Base-by-base conservation (phyloP, 2,113 vertebrate genomes). In the Pterocles gutturalis region DNA sequence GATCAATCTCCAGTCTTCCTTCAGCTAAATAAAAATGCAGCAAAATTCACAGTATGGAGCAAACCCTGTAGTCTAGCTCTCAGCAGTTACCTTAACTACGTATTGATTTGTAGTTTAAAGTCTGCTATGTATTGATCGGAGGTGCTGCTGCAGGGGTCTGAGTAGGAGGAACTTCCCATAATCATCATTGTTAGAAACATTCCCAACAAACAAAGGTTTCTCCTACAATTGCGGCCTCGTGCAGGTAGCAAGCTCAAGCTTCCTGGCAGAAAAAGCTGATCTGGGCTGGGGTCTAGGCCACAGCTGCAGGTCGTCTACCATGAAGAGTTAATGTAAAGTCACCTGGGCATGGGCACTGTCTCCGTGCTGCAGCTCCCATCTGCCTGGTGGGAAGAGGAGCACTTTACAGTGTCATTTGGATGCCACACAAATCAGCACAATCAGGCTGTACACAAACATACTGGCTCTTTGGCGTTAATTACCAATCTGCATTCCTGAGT, bases 361-460 rank as follows among this genome's bases (percentile, higher is more conserved):
- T 25, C 24, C 6, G 46, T 25, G 78, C 69, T 57, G 43, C 34
- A 75, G 43, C 43, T 73, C 34, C 29, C 33, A 10, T 38, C 55
- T 19, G 13, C 34, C 46, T 6, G 57, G 22, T 6, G 34, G 65
- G 34, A 53, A 29, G 1, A n/a, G n/a, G 24, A 36, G 11, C 54
- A 5, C 48, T 31, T 14, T 7, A 18, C 1, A 14, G 34, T 1
- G 38, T 15, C 62, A 16, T 29, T 33, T 14, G 45, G 61, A 28
- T n/a, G 67, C 26, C 12, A 4, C 8, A 3, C 11, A 2, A 25
- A n/a, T 10, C 2, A 1, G 34, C 24, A 48, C 4, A 34, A 0
- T 4, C 19, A 5, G 46, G 53, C 61, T 66, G 38, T 9, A 24
- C 46, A 34, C 51, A 24, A 57, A 28, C 41, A 28, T 3, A 5